Percentiles rank a stretch among this genome's conserved stretches.
Conservation (phyloP, 2,888 invertebrate species). For the Sericinus montela region DNA sequence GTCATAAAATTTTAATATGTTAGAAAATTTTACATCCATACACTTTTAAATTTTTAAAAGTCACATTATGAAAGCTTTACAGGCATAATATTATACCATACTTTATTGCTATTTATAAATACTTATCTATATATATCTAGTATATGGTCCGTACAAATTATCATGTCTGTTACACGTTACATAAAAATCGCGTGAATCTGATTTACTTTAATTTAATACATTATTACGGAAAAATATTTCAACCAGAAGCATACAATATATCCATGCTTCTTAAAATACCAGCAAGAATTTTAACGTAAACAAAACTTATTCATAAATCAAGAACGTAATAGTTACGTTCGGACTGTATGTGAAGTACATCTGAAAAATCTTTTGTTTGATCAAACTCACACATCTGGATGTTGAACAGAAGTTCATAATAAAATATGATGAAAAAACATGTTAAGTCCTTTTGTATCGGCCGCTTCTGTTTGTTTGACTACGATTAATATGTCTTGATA, state of each 20-base stretch:
- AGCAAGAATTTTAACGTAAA: conserved; percentile 60
- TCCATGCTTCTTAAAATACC: conserved; percentile 40
- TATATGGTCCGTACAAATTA: too few species aligned
- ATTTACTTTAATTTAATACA: conserved; percentile 14
- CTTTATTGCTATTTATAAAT: too few species aligned
- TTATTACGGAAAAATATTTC: conserved; percentile 18
- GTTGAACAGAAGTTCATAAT: conserved; percentile 78
- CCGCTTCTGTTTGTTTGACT: conserved; percentile 56
- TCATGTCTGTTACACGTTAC: too few species aligned
- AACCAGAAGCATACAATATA: conserved; percentile 25
- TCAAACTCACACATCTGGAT: conserved; percentile 75
- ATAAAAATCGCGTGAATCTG: background rate
- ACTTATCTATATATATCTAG: too few species aligned
- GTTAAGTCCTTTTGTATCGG: conserved; percentile 78
- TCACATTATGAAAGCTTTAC: too few species aligned
- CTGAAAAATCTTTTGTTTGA: conserved; percentile 77
- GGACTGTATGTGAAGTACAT: conserved; percentile 57
- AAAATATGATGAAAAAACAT: conserved; percentile 77
- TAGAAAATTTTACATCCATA: too few species aligned
- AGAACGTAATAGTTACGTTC: conserved; percentile 63
- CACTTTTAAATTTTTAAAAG: too few species aligned
- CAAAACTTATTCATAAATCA: conserved; percentile 66
- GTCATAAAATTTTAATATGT: too few species aligned
- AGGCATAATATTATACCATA: too few species aligned
- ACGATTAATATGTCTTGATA: conserved; percentile 48